phyloP scores from a whole-genome alignment of 2,113 vertebrate species.

The Castor canadensis region DNA sequence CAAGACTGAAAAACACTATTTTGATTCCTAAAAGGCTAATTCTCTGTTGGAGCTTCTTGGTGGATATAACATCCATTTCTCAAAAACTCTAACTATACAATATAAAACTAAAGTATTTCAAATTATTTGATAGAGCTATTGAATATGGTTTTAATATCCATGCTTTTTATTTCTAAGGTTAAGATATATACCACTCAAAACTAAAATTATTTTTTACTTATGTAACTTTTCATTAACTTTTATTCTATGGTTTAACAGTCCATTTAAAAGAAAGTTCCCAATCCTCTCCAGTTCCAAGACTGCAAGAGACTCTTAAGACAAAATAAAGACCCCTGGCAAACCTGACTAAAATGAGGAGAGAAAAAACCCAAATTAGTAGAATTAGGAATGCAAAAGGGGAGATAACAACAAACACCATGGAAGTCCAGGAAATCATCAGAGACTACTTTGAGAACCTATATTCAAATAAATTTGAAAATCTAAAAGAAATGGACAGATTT shows the following conservation, averaged over 20 bases:
- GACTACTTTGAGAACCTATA: no score
- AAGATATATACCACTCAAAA: not conserved
- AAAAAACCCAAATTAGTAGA: no score
- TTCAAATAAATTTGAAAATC: no score
- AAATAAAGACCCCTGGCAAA: no score
- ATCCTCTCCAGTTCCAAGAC: no score
- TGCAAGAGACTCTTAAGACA: no score
- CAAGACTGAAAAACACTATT: not conserved
- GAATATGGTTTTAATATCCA: not conserved
- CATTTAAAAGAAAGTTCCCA: not conserved
- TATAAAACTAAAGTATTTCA: conserved; percentile 13
- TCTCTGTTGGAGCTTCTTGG: not conserved
- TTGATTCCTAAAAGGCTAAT: not conserved
- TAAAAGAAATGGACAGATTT: no score
- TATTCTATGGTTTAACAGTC: not conserved
- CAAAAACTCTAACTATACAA: not conserved
- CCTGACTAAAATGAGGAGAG: no score
- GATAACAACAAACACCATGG: no score
- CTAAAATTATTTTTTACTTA: conserved; percentile 13
- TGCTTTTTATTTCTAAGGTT: not conserved
- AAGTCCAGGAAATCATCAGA: no score
- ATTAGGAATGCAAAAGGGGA: no score
- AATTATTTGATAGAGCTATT: not conserved
- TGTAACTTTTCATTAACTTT: not conserved
- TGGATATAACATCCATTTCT: not conserved